Evolutionary conservation across 2,113 vertebrate species (phyloP), one percentile per base, ranked within the genome.

Genomic region (Dromiciops gliroides): DNA sequence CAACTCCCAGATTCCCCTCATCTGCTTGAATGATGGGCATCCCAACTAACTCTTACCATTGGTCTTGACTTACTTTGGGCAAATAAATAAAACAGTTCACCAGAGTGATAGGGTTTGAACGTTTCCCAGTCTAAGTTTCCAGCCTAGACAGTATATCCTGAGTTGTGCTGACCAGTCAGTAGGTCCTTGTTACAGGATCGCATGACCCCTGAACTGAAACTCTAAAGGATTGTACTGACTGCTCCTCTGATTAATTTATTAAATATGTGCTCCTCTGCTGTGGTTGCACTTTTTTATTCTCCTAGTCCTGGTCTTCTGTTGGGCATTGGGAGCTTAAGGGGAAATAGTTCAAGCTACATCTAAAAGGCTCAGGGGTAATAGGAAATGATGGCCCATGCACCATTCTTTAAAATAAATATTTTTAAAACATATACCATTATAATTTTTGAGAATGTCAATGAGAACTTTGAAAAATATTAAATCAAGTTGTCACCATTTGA

Each of bases 1-100:
- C 7, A 49, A 37, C 25, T 31, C 14, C 51, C 44, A 93, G 95
- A 95, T 51, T 48, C 91, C 50, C 0, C 48, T 60, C 67, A 92
- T 90, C 48, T 8, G 22, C 94, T 96, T 93, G 90, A n/a, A 50
- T n/a, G 47, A 19, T 48, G 91, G 89, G 50, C n/a, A 48, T 19
- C 60, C 90, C 94, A 89, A 75, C 75, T n/a, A 48, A 48, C 60
- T 10, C 31, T 53, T 48, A 3, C 89, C 49, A 83, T 47, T 3
- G 8, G 31, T 89, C 67, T 89, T 49, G 53, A 91, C 28, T 60
- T 44, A 49, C 91, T 50, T 56, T 95, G 94, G 92, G 95, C 91
- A 92, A 83, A 22, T 93, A 92, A 92, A 50, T 88, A 16, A 89
- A 93, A 89, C 16, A 89, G 52, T 31, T 47, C n/a, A 67, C 44